A percentile compares a stretch with the other conserved stretches of the same genome.
Evolutionary conservation across 2,888 invertebrate genomes (phyloP).

Genomic region (Nephrotoma flavescens): DNA sequence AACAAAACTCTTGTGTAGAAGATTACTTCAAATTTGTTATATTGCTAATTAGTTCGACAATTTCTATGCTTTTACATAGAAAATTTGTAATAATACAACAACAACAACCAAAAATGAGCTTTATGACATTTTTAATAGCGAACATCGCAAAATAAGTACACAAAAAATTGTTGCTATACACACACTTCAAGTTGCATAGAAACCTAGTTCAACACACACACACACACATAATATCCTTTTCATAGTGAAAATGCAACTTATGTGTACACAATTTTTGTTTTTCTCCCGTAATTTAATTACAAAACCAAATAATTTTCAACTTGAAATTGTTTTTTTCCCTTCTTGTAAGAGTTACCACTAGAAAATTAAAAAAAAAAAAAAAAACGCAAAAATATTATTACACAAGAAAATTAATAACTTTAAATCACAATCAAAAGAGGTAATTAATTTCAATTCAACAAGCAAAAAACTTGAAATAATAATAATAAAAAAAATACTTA

Average conservation of each 20-base stretch:
- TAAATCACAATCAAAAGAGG: background rate
- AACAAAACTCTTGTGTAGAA: background rate
- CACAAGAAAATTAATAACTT: background rate
- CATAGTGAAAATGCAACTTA: background rate
- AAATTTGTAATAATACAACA: background rate
- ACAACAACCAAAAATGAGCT: background rate
- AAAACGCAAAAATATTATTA: background rate
- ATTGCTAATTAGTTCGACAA: background rate
- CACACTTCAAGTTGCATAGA: background rate
- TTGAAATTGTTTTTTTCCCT: background rate
- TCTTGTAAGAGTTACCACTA: background rate
- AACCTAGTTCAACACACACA: background rate
- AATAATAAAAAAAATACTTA: background rate
- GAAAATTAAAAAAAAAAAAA: background rate
- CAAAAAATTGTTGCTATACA: background rate
- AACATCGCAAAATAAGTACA: background rate
- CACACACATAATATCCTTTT: background rate
- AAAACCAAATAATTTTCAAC: background rate
- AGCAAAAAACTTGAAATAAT: background rate
- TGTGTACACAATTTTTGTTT: background rate
- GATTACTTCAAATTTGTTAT: background rate
- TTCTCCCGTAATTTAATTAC: background rate
- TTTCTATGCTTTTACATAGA: background rate
- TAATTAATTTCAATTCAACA: background rate
- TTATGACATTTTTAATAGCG: background rate